These are phyloP conservation scores for Engraulis encrasicolus DNA, from an alignment of 2,113 vertebrate genomes.

Conservation along the genomic window DNA sequence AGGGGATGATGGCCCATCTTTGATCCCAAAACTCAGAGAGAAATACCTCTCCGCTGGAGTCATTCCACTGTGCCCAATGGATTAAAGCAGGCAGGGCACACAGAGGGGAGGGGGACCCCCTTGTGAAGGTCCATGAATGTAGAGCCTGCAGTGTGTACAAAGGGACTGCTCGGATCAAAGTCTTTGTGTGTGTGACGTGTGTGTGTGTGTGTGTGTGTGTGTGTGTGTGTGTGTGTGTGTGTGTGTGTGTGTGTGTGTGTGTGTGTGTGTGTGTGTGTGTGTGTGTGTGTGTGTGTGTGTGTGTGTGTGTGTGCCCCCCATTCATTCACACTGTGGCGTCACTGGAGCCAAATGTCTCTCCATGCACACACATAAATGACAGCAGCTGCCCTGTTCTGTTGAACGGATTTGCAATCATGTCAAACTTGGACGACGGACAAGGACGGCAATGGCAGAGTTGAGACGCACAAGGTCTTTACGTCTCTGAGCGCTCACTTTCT, in stretches of 20 bases:
- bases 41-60: conserved; percentile 22
- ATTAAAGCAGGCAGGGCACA: conserved; percentile 29
- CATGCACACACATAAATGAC: conserved; percentile 42
- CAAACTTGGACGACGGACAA: neutral
- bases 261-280: too few species aligned
- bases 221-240: too few species aligned
- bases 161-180: conserved; percentile 45
- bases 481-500: neutral
- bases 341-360: conserved; percentile 32
- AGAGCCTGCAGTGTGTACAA: conserved; percentile 15
- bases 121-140: conserved; percentile 9
- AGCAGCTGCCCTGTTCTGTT: conserved; percentile 30
- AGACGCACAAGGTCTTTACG: neutral
- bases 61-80: conserved; percentile 13
- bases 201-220: too few species aligned
- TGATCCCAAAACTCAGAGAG: conserved; percentile 38
- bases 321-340: conserved; percentile 44
- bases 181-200: too few species aligned
- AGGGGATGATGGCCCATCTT: neutral
- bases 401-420: neutral
- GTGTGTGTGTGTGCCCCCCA: neutral
- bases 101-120: conserved; percentile 31
- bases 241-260: too few species aligned
- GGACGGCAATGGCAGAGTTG: neutral
- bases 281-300: too few species aligned